Evolutionary conservation across 1,140 invertebrate species (phyloP), one percentile per base, ranked within the genome.

Genomic region (Calephelis nemesis): DNA sequence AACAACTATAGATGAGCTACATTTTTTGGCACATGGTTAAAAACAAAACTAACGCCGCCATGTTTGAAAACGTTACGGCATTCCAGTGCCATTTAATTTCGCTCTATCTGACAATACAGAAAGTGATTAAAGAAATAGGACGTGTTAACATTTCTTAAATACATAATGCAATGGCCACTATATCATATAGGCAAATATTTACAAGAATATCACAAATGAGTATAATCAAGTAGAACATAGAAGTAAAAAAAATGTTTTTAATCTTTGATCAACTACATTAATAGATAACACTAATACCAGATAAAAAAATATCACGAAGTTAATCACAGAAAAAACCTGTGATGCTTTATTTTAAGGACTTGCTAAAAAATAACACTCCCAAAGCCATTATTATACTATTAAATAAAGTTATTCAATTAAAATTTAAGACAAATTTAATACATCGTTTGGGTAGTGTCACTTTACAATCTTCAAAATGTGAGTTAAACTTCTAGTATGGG

Each of bases 131-230:
- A 78, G 69, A 74, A 71, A 74, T 66, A 58, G 19, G 50, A 13
- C 50, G 52, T 40, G 68, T 68, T 65, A 82, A 62, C 74, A 68
- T 71, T 45, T 58, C 73, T 72, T 74, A 74, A 69, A 62, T 75
- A 74, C 71, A 68, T 69, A 73, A 63, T 67, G 74, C 67, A 84
- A 90, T 90, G 87, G 87, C 87, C 86, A 87, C 87, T 76, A 78
- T 68, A 78, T 72, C 69, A 77, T 78, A 86, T 77, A 82, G 83
- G 79, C 82, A 83, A 77, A 80, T 87, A 89, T 89, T 85, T 89
- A 89, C 84, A 89, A 73, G 82, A 72, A 67, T 84, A 88, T 88
- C 84, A 88, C 86, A 87, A 82, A 82, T 78, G 75, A 86, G 81
- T 85, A 85, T 54, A 54, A 54, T 54, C 52, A 9, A 30, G 52